phyloP scores from a whole-genome alignment of 2,113 vertebrate genomes.

The Saguinus imperator region DNA sequence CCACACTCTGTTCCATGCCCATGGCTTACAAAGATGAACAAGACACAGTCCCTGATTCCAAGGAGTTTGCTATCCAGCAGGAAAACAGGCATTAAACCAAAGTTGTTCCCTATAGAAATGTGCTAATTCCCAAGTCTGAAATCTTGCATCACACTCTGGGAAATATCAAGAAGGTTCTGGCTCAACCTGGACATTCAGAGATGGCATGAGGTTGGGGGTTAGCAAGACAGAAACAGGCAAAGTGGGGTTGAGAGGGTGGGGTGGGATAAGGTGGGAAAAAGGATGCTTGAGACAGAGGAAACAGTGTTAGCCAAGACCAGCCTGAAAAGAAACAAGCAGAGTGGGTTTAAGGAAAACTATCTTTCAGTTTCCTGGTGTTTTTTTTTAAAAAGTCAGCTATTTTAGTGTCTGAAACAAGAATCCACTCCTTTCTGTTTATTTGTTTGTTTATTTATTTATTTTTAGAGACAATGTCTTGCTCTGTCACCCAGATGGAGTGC shows the following conservation, averaged over 20 bases:
- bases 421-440: neutral
- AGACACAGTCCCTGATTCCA: neutral
- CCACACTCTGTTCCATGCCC: neutral
- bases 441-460: too few species aligned
- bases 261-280: too few species aligned
- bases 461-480: too few species aligned
- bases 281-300: neutral
- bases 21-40: neutral
- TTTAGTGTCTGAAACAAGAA: neutral
- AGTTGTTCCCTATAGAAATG: neutral
- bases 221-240: neutral
- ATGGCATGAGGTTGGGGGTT: neutral
- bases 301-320: neutral
- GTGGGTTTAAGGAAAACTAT: neutral
- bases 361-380: neutral
- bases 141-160: neutral
- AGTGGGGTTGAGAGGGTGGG: neutral
- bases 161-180: neutral
- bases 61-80: neutral
- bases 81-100: neutral
- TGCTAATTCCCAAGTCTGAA: neutral
- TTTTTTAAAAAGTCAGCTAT: neutral
- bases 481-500: too few species aligned
- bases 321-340: neutral
- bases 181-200: neutral